Conservation (phyloP, 2,888 invertebrate species). For the Hemistola chrysoprasaria region DNA sequence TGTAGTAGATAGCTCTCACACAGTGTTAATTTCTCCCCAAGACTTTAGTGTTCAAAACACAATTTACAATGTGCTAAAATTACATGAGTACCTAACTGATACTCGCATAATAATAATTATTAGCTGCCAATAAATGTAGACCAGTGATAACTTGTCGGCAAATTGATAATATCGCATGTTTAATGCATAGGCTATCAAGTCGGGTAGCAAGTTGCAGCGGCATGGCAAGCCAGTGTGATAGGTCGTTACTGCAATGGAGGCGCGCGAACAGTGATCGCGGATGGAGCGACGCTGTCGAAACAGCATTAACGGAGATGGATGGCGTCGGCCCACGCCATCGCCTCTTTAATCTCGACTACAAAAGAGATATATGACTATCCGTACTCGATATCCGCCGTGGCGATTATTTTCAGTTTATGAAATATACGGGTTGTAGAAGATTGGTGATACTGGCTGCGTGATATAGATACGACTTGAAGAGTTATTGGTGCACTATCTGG, state of each 20-base stretch:
- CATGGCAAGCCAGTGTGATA: not conserved
- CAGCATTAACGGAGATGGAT: conserved; percentile 71
- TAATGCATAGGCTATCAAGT: too few relatives aligned
- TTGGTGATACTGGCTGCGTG: not conserved
- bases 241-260: not conserved
- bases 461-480: not conserved
- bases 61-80: too few relatives aligned
- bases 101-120: too few relatives aligned
- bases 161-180: too few relatives aligned
- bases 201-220: too few relatives aligned
- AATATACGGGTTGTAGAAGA: conserved; percentile 20
- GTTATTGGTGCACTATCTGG: not conserved
- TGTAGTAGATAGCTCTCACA: too few relatives aligned
- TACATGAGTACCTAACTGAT: too few relatives aligned
- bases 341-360: conserved; percentile 70
- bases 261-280: conserved; percentile 17
- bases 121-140: too few relatives aligned
- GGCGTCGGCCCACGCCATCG: conserved; percentile 58
- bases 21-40: too few relatives aligned
- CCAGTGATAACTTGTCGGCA: too few relatives aligned
- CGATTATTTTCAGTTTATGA: conserved; percentile 37
- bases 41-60: too few relatives aligned
- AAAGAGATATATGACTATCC: conserved; percentile 59
- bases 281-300: conserved; percentile 54
- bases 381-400: conserved; percentile 35